Evolutionary conservation across 2,113 vertebrate genomes (phyloP).

Genomic region (Amphiprion percula): DNA sequence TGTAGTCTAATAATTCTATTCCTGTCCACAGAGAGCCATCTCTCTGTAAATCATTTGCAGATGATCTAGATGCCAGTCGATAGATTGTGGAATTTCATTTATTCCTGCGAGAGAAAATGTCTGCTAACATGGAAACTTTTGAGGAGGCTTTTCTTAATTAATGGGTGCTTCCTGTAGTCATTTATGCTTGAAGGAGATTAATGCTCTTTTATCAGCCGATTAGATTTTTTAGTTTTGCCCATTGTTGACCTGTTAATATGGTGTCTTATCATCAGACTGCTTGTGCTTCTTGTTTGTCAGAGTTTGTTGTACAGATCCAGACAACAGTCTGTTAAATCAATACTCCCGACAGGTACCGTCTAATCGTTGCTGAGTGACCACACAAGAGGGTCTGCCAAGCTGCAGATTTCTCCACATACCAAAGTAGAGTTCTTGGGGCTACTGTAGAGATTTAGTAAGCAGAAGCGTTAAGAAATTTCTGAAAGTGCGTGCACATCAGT

Average conservation of each 20-base stretch:
- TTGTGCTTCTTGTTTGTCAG: background rate
- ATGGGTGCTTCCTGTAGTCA: background rate
- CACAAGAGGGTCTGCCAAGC: background rate
- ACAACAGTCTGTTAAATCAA: background rate
- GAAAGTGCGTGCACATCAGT: background rate
- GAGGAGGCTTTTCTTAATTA: background rate
- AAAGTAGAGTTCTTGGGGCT: background rate
- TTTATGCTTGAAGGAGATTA: background rate
- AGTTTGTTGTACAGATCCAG: background rate
- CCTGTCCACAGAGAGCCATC: constrained; percentile 30
- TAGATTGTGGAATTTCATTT: background rate
- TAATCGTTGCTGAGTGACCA: background rate
- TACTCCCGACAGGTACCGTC: background rate
- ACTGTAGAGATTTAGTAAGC: background rate
- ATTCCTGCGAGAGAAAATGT: constrained; percentile 7
- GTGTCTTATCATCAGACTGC: background rate
- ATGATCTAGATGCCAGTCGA: constrained; percentile 24
- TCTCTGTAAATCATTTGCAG: constrained; percentile 40
- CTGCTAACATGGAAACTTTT: background rate
- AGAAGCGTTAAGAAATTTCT: background rate
- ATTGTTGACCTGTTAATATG: background rate
- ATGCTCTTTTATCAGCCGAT: no score
- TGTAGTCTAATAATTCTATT: constrained; percentile 51
- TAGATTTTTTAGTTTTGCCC: background rate
- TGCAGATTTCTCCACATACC: background rate